These are phyloP conservation scores for Diglossa cyanea DNA, from an alignment of 2,797 vertebrate genomes.

Conservation along the genomic window DNA sequence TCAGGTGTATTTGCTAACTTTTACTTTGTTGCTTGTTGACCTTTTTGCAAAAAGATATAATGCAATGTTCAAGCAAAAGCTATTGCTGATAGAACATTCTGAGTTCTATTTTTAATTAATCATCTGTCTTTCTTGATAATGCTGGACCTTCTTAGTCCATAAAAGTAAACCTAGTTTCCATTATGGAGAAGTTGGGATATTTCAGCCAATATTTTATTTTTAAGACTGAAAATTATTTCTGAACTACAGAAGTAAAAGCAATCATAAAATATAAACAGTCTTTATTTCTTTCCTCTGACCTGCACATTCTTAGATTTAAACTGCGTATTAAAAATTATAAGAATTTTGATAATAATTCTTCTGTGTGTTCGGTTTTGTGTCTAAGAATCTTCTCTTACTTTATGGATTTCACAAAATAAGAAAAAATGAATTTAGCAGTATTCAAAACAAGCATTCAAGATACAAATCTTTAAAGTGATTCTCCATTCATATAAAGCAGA, in stretches of 20 bases:
- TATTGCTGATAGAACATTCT: not conserved
- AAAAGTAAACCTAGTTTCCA: not conserved
- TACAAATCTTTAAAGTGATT: not conserved
- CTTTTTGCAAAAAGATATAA: not conserved
- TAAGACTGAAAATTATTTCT: not conserved
- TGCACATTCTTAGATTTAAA: not conserved
- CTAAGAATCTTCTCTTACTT: not conserved
- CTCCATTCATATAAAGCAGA: not conserved
- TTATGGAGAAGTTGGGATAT: not conserved
- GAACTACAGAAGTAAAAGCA: not conserved
- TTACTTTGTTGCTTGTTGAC: not conserved
- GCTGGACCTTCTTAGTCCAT: not conserved
- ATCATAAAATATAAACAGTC: not conserved
- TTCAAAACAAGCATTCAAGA: not conserved
- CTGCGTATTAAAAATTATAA: not conserved
- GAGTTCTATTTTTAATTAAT: not conserved
- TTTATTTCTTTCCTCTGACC: not conserved
- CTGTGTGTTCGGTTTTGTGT: not conserved
- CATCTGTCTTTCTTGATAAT: not conserved
- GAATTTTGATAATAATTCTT: not conserved
- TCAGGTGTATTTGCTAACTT: not conserved
- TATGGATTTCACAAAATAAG: not conserved
- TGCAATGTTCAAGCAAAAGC: not conserved
- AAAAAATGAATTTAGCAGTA: not conserved
- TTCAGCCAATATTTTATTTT: not conserved